phyloP scores from a whole-genome alignment of 2,113 vertebrate genomes.

The Opisthocomus hoazin region DNA sequence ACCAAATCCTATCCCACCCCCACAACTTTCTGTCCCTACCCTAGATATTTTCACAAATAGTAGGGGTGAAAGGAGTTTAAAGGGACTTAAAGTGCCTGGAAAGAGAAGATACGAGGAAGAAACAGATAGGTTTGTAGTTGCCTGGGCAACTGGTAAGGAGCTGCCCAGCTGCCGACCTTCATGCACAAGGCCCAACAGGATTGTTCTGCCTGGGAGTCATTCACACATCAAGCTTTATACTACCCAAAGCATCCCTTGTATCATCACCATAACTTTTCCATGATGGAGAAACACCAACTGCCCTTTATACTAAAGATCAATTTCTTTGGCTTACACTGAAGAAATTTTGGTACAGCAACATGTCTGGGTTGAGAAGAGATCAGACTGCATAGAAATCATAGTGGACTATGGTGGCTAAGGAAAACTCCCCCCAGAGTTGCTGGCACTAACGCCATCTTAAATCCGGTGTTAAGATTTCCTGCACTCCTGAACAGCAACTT shows the following conservation, averaged over 20 bases:
- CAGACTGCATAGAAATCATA: neutral
- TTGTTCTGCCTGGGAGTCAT: neutral
- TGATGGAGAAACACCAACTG: neutral
- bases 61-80: neutral
- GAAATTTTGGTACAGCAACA: neutral
- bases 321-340: neutral
- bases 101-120: neutral
- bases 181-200: accelerated
- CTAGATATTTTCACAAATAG: neutral
- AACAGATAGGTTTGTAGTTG: neutral
- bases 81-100: neutral
- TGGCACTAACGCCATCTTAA: neutral
- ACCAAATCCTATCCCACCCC: too few relatives aligned
- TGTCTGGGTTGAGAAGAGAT: neutral
- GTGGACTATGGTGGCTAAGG: neutral
- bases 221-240: neutral
- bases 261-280: neutral
- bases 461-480: neutral
- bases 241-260: neutral
- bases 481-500: neutral
- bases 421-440: neutral
- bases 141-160: neutral
- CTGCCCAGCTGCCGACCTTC: neutral
- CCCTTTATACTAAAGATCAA: neutral
- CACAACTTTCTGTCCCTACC: neutral